These are phyloP conservation scores for Columbina picui DNA, from an alignment of 2,113 vertebrate species.

Conservation along the genomic window DNA sequence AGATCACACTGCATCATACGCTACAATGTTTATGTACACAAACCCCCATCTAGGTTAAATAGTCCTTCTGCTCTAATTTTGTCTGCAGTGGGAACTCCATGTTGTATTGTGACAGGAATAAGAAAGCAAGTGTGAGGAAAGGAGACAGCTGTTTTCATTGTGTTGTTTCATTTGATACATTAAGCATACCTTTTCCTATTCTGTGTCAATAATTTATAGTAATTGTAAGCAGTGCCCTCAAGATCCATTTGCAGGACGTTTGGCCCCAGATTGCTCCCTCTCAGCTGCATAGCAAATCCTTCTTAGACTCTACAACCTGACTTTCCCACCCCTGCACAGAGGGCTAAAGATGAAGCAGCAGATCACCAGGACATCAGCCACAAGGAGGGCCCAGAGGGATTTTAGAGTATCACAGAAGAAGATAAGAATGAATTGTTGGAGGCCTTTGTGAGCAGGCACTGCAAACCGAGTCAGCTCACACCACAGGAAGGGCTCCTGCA, in stretches of 20 bases:
- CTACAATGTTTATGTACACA: fast-evolving
- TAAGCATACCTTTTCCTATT: neutral
- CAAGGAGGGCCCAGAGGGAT: neutral
- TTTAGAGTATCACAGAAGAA: neutral
- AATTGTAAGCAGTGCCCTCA: neutral
- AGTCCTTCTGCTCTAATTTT: neutral
- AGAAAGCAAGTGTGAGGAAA: neutral
- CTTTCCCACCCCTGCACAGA: neutral
- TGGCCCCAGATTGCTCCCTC: neutral
- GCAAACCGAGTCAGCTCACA: neutral
- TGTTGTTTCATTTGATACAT: neutral
- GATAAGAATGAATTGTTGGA: neutral
- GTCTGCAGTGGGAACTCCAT: neutral
- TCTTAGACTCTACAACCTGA: neutral
- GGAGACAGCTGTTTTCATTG: neutral
- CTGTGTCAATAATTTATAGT: neutral
- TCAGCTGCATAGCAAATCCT: neutral
- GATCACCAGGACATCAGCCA: neutral
- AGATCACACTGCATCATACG: fast-evolving
- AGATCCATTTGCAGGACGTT: neutral
- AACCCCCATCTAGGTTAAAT: neutral
- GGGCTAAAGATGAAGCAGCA: neutral
- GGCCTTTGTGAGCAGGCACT: neutral
- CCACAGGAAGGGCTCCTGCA: neutral
- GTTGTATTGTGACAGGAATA: neutral